phyloP scores from a whole-genome alignment of 2,797 vertebrate species.

The Hypotaenidia okinawae region DNA sequence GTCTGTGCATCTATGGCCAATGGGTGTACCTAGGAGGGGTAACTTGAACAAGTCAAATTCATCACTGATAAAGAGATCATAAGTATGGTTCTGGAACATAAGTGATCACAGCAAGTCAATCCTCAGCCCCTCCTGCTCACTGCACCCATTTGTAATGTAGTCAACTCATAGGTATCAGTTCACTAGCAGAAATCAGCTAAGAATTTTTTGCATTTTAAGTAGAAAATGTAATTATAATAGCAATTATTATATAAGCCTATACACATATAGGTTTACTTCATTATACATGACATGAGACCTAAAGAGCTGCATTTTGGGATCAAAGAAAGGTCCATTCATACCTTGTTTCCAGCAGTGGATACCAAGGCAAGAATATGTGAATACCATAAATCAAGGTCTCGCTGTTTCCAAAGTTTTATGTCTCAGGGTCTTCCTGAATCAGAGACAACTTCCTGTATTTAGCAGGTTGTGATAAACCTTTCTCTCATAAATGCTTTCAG shows the following conservation, averaged over 20 bases:
- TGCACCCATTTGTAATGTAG: neutral
- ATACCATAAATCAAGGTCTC: neutral
- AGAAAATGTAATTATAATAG: neutral
- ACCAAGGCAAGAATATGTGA: neutral
- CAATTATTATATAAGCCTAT: neutral
- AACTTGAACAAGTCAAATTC: neutral
- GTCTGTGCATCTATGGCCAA: fast-evolving
- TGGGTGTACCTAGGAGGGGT: neutral
- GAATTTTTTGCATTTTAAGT: neutral
- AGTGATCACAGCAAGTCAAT: neutral
- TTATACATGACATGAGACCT: neutral
- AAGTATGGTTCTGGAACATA: neutral
- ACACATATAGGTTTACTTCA: neutral
- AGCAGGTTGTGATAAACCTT: neutral
- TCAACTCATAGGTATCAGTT: neutral
- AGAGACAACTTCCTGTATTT: neutral
- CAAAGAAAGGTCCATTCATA: neutral
- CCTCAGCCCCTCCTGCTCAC: neutral
- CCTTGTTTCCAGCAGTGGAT: neutral
- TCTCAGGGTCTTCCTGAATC: neutral
- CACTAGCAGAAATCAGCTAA: neutral
- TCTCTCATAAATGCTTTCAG: neutral
- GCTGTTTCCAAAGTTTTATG: neutral
- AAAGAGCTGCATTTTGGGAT: neutral
- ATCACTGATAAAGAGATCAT: neutral